A percentile compares a stretch with the other conserved stretches of the same genome.
These are phyloP conservation scores for Drosophila yakuba DNA, from an alignment of 1,140 invertebrate genomes.

Conservation along the genomic window DNA sequence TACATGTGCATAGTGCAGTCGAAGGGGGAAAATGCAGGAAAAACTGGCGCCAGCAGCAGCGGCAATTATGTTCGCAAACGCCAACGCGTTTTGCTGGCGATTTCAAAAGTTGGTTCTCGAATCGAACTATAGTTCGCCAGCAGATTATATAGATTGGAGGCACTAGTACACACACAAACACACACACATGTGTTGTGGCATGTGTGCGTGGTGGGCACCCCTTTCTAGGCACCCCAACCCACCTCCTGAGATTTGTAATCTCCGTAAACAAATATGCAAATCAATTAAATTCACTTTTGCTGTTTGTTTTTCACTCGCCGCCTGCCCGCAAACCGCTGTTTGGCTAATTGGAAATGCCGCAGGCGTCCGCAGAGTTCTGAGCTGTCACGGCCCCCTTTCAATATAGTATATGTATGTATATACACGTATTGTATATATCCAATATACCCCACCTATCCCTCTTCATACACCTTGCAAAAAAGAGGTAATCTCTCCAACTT, in stretches of 20 bases:
- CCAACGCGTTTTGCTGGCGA: constrained; percentile 56
- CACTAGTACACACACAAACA: neutral
- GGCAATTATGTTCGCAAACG: constrained; percentile 43
- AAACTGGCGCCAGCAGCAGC: constrained; percentile 50
- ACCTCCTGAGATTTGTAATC: constrained; percentile 19
- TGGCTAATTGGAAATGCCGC: constrained; percentile 76
- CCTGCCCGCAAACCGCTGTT: constrained; percentile 47
- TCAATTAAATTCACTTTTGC: constrained; percentile 70
- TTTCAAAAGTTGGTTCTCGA: constrained; percentile 15
- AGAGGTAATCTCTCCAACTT: neutral
- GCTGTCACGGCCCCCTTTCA: constrained; percentile 32
- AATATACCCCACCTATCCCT: constrained; percentile 3
- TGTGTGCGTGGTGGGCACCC: constrained; percentile 7
- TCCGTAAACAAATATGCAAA: constrained; percentile 49
- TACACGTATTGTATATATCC: neutral
- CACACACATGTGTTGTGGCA: no score
- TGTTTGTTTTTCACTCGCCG: constrained; percentile 32
- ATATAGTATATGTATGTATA: neutral
- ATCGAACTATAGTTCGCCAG: constrained; percentile 18
- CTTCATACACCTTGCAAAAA: neutral
- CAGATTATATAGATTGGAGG: constrained; percentile 25
- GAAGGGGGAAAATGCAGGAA: constrained; percentile 26
- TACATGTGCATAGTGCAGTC: constrained; percentile 23
- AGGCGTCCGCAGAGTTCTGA: constrained; percentile 56
- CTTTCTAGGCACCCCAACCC: neutral